Percentiles rank a stretch among this genome's conserved stretches.
Evolutionary conservation across 2,888 invertebrate genomes (phyloP).

Genomic region (Parnassius smintheus): DNA sequence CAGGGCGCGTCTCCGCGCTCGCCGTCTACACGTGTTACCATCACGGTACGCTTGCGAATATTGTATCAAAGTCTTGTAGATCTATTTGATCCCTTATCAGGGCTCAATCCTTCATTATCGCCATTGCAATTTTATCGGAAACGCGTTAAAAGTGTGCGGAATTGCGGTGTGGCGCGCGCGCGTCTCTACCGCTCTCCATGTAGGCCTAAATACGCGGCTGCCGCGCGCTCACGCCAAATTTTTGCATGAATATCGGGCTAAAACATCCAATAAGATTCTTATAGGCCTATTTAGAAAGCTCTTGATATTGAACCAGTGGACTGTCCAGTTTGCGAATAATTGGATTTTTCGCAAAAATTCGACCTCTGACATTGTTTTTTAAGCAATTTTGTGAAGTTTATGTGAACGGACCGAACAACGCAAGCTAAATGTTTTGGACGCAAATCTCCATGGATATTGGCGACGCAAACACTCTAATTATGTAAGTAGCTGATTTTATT

Average conservation of each 20-base stretch:
- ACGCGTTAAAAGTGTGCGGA: slow-evolving; percentile 29
- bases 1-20: background rate
- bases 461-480: slow-evolving; percentile 31
- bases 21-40: slow-evolving; percentile 16
- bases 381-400: slow-evolving; percentile 50
- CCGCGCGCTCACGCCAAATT: slow-evolving; percentile 57
- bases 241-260: slow-evolving; percentile 56
- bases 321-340: slow-evolving; percentile 45
- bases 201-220: slow-evolving; percentile 68
- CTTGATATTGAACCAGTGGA: slow-evolving; percentile 38
- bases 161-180: slow-evolving; percentile 35
- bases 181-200: slow-evolving; percentile 29
- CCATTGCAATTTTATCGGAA: slow-evolving; percentile 29
- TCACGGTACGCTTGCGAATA: slow-evolving; percentile 21
- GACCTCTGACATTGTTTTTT: slow-evolving; percentile 43
- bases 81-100: slow-evolving; percentile 51
- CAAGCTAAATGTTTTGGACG: slow-evolving; percentile 16
- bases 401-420: slow-evolving; percentile 38
- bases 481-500: slow-evolving; percentile 53
- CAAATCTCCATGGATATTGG: slow-evolving; percentile 41
- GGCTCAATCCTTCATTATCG: slow-evolving; percentile 41
- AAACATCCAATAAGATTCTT: slow-evolving; percentile 72
- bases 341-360: slow-evolving; percentile 43
- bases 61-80: slow-evolving; percentile 31
- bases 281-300: slow-evolving; percentile 72